Percentiles rank a stretch among this genome's conserved stretches.
phyloP scores from a whole-genome alignment of 1,140 invertebrate genomes.

The Vollenhovia emeryi region DNA sequence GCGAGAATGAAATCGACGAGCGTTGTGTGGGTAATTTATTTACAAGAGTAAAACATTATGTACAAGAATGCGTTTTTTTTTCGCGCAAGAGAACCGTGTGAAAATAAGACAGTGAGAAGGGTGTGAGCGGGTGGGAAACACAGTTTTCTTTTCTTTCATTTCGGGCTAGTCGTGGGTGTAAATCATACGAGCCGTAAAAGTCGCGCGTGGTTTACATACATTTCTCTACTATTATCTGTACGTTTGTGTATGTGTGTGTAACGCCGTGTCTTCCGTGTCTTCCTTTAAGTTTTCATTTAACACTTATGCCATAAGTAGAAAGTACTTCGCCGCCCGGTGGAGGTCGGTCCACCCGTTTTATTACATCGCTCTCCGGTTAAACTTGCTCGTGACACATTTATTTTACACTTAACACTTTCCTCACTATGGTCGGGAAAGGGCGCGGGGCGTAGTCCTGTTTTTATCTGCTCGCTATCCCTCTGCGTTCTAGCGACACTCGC shows the following conservation, averaged over 20 bases:
- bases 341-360: conserved; percentile 55
- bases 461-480: conserved; percentile 1
- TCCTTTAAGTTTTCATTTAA: conserved; percentile 63
- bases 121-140: conserved; percentile 60
- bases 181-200: conserved; percentile 63
- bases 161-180: conserved; percentile 51
- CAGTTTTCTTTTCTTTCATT: conserved; percentile 39
- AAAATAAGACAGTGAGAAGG: conserved; percentile 65
- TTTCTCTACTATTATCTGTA: conserved; percentile 60
- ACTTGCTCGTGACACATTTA: conserved; percentile 54
- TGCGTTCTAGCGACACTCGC: background rate
- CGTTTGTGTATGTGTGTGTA: conserved; percentile 21
- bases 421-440: conserved; percentile 36
- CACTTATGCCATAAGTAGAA: conserved; percentile 69
- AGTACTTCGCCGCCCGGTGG: conserved; percentile 62
- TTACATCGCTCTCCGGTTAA: conserved; percentile 49
- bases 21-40: conserved; percentile 76
- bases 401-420: conserved; percentile 56
- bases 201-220: conserved; percentile 50
- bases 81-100: conserved; percentile 67
- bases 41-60: conserved; percentile 81
- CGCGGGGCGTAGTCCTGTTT: conserved; percentile 23
- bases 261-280: background rate
- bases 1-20: conserved; percentile 11
- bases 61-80: conserved; percentile 73